Base-by-base conservation (phyloP, 2,888 invertebrate genomes). In the Miltochrista miniata region DNA sequence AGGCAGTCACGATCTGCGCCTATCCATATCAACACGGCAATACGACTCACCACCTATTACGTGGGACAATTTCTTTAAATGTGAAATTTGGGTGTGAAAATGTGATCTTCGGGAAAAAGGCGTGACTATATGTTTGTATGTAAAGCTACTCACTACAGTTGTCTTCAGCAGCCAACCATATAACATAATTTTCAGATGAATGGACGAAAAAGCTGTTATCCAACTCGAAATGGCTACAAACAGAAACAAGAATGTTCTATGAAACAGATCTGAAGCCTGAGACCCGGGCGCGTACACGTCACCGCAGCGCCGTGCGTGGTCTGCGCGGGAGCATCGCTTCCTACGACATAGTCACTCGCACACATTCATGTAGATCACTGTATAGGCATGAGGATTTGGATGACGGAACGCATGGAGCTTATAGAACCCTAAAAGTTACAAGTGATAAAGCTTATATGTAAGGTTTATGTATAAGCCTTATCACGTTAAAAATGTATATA, bases 121-220 rank as follows among this genome's bases (percentile, higher is more conserved):
- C n/a, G n/a, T n/a, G n/a, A n/a, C n/a, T n/a, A n/a, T n/a, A n/a
- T n/a, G n/a, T n/a, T n/a, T n/a, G n/a, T n/a, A n/a, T n/a, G n/a
- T n/a, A n/a, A n/a, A n/a, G n/a, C n/a, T n/a, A n/a, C n/a, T n/a
- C n/a, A n/a, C n/a, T n/a, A n/a, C n/a, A n/a, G n/a, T n/a, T n/a
- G n/a, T n/a, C n/a, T n/a, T n/a, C n/a, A n/a, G n/a, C n/a, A n/a
- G n/a, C n/a, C n/a, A n/a, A n/a, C n/a, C n/a, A n/a, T n/a, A n/a
- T n/a, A n/a, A n/a, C n/a, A n/a, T n/a, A n/a, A n/a, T 47, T 48
- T 35, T 66, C 85, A 91, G 96, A 95, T 39, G 90, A 93, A 74
- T 96, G 96, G 96, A 92, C 95, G 56, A 93, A 95, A 66, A 95
- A 95, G 66, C 79, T 96, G 5, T 92, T 95, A 43, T 93, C 81